These are phyloP conservation scores for Siphamia tubifer DNA, from an alignment of 2,113 vertebrate species.

Conservation along the genomic window DNA sequence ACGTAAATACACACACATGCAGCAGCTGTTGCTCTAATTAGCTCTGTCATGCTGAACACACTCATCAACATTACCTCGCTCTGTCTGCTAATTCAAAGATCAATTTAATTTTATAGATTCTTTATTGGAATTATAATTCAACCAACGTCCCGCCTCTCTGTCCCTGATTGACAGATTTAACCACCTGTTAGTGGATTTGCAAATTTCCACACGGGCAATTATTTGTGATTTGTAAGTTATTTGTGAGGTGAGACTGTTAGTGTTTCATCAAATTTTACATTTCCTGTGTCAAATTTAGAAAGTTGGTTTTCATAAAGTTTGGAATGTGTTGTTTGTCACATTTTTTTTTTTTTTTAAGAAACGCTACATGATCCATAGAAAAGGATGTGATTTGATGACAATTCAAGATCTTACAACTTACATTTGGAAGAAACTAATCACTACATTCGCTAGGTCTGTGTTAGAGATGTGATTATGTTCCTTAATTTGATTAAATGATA, in stretches of 20 bases:
- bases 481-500: no score
- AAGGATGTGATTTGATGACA: no score
- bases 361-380: not conserved
- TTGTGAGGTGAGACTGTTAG: not conserved
- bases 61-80: slow-evolving; percentile 71
- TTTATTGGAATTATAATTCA: slow-evolving; percentile 77
- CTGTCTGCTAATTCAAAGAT: slow-evolving; percentile 78
- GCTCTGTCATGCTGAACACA: slow-evolving; percentile 69
- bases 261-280: slow-evolving; percentile 10
- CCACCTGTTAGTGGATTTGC: slow-evolving; percentile 61
- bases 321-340: not conserved
- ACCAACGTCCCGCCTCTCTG: slow-evolving; percentile 44
- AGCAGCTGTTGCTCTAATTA: slow-evolving; percentile 74
- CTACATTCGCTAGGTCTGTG: no score
- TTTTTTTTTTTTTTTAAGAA: not conserved
- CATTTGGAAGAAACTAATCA: no score
- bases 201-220: slow-evolving; percentile 33
- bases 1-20: slow-evolving; percentile 22
- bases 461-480: no score
- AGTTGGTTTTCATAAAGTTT: not conserved
- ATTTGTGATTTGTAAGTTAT: slow-evolving; percentile 31
- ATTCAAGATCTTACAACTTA: no score
- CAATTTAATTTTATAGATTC: slow-evolving; percentile 78
- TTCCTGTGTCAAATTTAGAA: not conserved
- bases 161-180: slow-evolving; percentile 63